Evolutionary conservation across 2,113 vertebrate species (phyloP).

Genomic region (Leptocoma aspasia): DNA sequence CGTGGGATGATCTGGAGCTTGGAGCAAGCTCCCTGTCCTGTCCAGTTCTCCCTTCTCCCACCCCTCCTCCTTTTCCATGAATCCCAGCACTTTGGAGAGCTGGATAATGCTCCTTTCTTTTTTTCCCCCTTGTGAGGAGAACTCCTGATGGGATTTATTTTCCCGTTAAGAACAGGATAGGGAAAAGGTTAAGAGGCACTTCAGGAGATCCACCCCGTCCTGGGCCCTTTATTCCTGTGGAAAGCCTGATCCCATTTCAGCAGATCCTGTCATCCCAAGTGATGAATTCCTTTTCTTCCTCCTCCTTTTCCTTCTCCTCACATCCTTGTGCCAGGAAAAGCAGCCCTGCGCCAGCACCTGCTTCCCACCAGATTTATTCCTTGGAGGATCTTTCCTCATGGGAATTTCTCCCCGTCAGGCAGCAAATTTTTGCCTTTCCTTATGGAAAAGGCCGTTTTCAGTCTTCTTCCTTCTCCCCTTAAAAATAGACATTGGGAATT

Average conservation of each 20-base stretch:
- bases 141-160: not conserved
- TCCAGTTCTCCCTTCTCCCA: not conserved
- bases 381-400: not conserved
- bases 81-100: not conserved
- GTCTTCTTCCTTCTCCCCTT: not conserved
- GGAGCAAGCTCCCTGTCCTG: fast-evolving
- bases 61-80: not conserved
- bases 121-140: not conserved
- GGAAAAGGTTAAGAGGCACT: slow-evolving; percentile 47
- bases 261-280: not conserved
- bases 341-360: not conserved
- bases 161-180: not conserved
- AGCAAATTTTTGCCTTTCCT: not conserved
- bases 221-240: not conserved
- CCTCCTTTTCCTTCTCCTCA: not conserved
- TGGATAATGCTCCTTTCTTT: not conserved
- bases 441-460: not conserved
- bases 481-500: not conserved
- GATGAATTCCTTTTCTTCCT: not conserved
- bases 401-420: not conserved
- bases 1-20: fast-evolving
- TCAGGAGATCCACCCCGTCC: not conserved
- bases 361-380: not conserved
- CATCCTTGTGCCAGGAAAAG: not conserved
- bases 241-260: fast-evolving